A percentile compares a stretch with the other conserved stretches of the same genome.
phyloP scores from a whole-genome alignment of 2,888 invertebrate genomes.

The Boloria euphrosyne region DNA sequence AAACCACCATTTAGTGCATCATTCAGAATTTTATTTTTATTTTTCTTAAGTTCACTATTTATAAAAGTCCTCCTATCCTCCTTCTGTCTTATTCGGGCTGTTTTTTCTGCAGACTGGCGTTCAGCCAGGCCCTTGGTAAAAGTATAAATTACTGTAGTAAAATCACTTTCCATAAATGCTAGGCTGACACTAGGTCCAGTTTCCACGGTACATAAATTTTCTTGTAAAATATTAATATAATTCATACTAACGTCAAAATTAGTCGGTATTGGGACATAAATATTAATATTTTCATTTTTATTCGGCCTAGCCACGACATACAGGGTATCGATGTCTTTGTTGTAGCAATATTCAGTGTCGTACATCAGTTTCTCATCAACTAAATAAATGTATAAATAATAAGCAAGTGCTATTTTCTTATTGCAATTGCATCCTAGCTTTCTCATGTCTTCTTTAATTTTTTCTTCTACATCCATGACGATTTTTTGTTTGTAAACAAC shows the following conservation, averaged over 20 bases:
- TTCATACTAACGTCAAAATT: constrained; percentile 61
- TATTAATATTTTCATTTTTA: constrained; percentile 66
- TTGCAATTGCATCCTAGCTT: constrained; percentile 69
- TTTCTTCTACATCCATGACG: constrained; percentile 67
- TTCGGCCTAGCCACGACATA: constrained; percentile 71
- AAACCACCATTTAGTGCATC: constrained; percentile 69
- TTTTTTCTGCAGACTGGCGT: constrained; percentile 54
- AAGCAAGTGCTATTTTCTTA: constrained; percentile 67
- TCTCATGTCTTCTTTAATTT: constrained; percentile 73
- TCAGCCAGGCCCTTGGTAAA: constrained; percentile 65
- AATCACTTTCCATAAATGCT: constrained; percentile 73
- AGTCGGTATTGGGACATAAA: constrained; percentile 70
- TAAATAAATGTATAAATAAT: constrained; percentile 69
- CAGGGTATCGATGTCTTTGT: constrained; percentile 68
- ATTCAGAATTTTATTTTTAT: constrained; percentile 59
- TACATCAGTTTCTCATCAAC: constrained; percentile 76
- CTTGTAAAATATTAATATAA: constrained; percentile 65
- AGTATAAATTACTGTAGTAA: constrained; percentile 71
- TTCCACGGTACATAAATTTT: constrained; percentile 72
- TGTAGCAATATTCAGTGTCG: constrained; percentile 75
- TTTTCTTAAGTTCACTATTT: constrained; percentile 67
- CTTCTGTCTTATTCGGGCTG: constrained; percentile 51
- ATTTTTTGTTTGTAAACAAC: constrained; percentile 7
- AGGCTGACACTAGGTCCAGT: constrained; percentile 68
- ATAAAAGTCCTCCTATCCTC: constrained; percentile 65